A percentile compares a stretch with the other conserved stretches of the same genome.
Conservation (phyloP, 2,888 invertebrate species). For the Terebella lapidaria region DNA sequence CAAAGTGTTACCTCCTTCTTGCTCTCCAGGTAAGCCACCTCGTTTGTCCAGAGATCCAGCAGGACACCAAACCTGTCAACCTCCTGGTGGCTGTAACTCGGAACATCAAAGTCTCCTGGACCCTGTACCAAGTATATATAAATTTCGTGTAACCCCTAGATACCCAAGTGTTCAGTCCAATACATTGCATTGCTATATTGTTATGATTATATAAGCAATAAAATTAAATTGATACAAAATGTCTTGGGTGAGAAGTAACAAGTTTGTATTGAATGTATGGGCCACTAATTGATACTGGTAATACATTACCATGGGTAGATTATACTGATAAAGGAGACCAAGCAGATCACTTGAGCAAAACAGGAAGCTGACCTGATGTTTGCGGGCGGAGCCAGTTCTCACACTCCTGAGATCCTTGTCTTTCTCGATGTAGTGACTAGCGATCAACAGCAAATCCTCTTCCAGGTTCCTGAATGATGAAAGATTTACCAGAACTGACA, state of each 20-base stretch:
- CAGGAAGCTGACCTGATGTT: background rate
- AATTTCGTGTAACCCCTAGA: no score
- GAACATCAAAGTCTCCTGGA: slow-evolving; percentile 4
- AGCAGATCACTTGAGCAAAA: background rate
- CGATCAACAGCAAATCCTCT: slow-evolving; percentile 43
- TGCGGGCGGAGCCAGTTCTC: slow-evolving; percentile 26
- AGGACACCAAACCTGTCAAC: slow-evolving; percentile 51
- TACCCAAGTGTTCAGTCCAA: no score
- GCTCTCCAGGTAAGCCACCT: slow-evolving; percentile 46
- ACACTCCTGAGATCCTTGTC: slow-evolving; percentile 35
- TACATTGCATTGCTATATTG: no score
- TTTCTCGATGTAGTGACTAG: slow-evolving; percentile 49
- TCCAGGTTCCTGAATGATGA: slow-evolving; percentile 44
- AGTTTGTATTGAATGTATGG: no score
- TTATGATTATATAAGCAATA: no score
- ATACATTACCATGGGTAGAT: no score
- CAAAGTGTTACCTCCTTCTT: slow-evolving; percentile 51
- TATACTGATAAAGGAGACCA: no score
- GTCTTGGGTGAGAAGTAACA: no score
- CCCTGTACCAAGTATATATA: no score
- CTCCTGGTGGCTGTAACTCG: slow-evolving; percentile 45
- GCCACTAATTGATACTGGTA: no score
- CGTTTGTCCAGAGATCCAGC: slow-evolving; percentile 49
- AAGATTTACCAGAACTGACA: background rate
- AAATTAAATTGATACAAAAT: no score